Percentiles rank a stretch among this genome's conserved stretches.
phyloP scores from a whole-genome alignment of 2,797 vertebrate species.

The Salarias fasciatus region DNA sequence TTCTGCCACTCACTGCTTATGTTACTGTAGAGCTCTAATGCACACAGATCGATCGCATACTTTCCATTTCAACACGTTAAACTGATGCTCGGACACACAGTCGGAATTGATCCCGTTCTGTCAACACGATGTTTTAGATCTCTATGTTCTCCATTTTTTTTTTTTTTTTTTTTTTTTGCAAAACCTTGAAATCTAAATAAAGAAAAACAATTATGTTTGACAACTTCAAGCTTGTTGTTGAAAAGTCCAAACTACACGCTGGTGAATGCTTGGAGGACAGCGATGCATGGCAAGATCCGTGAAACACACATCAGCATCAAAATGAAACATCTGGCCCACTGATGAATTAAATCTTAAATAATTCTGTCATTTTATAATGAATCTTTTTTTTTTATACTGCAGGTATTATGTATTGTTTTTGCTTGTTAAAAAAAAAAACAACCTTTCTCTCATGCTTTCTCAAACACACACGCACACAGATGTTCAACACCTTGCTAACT shows the following conservation, averaged over 20 bases:
- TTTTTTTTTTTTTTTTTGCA: no score
- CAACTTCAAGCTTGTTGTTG: constrained; percentile 31
- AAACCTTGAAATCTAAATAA: constrained; percentile 49
- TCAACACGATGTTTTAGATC: constrained; percentile 71
- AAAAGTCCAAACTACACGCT: constrained; percentile 45
- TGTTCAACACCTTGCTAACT: constrained; percentile 53
- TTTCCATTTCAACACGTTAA: constrained; percentile 79
- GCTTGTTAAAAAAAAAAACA: constrained; percentile 74
- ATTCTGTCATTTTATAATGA: constrained; percentile 21
- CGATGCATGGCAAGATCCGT: constrained; percentile 35
- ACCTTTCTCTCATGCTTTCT: constrained; percentile 65
- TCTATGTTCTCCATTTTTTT: constrained; percentile 47
- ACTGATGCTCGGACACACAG: constrained; percentile 70
- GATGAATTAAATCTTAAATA: constrained; percentile 40
- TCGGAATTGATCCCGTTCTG: constrained; percentile 76
- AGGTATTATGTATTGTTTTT: constrained; percentile 32
- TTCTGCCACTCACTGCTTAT: constrained; percentile 75
- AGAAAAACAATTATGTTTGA: constrained; percentile 29
- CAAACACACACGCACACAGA: constrained; percentile 60
- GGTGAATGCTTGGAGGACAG: constrained; percentile 34
- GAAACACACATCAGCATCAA: constrained; percentile 45
- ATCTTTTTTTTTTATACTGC: constrained; percentile 15
- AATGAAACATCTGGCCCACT: constrained; percentile 53
- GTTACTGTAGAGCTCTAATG: constrained; percentile 80
- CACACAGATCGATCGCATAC: constrained; percentile 81